phyloP scores from a whole-genome alignment of 1,140 invertebrate species.

The Triops cancriformis region DNA sequence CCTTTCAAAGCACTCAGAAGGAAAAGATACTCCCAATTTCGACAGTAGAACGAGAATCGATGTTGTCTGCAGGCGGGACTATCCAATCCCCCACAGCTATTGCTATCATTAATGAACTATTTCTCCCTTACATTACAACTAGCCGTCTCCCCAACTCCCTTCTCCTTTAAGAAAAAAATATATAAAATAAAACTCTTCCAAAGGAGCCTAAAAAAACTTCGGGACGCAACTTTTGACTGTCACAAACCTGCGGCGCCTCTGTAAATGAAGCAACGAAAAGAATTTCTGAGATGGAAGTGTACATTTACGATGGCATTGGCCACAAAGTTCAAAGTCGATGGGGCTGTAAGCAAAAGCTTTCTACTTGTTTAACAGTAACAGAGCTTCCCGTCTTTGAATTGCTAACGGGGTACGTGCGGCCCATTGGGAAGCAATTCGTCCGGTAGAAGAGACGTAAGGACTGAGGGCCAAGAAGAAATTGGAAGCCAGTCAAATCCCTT shows the following conservation, averaged over 20 bases:
- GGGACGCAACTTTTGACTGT: no score
- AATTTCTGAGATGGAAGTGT: neutral
- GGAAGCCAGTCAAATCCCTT: neutral
- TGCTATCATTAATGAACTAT: neutral
- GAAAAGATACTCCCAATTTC: neutral
- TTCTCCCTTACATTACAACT: conserved; percentile 22
- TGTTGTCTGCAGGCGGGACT: neutral
- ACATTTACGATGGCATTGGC: neutral
- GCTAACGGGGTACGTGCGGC: neutral
- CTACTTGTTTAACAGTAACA: neutral
- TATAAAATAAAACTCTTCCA: no score
- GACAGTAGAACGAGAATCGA: conserved; percentile 7
- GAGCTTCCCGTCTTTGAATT: neutral
- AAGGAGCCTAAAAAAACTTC: no score
- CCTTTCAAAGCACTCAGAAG: neutral
- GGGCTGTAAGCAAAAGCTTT: neutral
- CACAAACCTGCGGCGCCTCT: neutral
- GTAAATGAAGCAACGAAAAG: neutral
- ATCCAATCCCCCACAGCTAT: neutral
- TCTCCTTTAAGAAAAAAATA: no score
- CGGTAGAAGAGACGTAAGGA: neutral
- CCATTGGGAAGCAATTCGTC: neutral
- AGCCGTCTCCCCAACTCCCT: neutral
- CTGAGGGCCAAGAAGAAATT: neutral
- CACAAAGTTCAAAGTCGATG: neutral